Conservation (phyloP, 2,113 vertebrate genomes). For the Podarcis cretensis region DNA sequence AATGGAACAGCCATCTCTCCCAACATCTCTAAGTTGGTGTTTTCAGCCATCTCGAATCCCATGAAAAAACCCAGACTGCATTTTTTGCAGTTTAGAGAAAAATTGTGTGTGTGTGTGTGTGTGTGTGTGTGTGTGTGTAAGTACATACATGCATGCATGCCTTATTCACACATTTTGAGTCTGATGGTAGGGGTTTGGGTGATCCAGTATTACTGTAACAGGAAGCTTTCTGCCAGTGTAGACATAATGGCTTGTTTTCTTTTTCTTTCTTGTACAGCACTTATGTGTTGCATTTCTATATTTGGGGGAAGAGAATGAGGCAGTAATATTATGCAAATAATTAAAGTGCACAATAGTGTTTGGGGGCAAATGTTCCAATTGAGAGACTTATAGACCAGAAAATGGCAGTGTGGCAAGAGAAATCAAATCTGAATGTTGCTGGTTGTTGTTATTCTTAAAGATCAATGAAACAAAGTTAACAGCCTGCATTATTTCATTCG, state of each 20-base stretch:
- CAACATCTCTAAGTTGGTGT: constrained; percentile 37
- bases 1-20: constrained; percentile 61
- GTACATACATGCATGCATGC: not conserved
- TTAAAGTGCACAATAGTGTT: not conserved
- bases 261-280: constrained; percentile 1
- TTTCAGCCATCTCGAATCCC: constrained; percentile 54
- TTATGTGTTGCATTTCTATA: not conserved
- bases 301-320: not conserved
- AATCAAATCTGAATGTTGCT: constrained; percentile 23
- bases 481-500: constrained; percentile 4
- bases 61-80: constrained; percentile 28
- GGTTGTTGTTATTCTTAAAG: constrained; percentile 45
- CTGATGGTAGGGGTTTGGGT: not conserved
- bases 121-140: not conserved
- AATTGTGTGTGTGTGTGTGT: constrained; percentile 25
- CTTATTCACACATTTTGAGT: constrained; percentile 6
- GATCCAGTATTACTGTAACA: constrained; percentile 26
- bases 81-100: constrained; percentile 31
- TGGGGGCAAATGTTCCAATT: constrained; percentile 27
- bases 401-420: constrained; percentile 16
- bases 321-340: not conserved
- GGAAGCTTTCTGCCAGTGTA: not conserved
- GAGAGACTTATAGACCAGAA: constrained; percentile 31
- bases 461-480: constrained; percentile 12
- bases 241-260: constrained; percentile 9